Conservation (phyloP, 2,888 invertebrate species). For the Rosalia funebris region DNA sequence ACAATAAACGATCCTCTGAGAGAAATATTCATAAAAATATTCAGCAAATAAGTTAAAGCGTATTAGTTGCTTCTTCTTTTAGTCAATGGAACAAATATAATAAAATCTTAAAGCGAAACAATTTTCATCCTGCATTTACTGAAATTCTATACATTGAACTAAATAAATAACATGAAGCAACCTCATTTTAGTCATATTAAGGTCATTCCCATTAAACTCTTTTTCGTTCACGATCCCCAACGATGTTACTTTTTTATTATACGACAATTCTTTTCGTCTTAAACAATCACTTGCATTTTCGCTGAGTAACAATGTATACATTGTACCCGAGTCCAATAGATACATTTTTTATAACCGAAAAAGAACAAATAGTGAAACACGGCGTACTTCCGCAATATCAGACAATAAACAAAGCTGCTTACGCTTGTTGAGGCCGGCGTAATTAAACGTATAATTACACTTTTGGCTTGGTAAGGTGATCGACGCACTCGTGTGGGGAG, state of each 20-base stretch:
- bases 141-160: no score
- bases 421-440: conserved; percentile 17
- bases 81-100: no score
- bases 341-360: conserved; percentile 12
- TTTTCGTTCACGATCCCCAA: no score
- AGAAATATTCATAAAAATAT: no score
- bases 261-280: neutral
- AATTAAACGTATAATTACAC: conserved; percentile 39
- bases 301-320: conserved; percentile 16
- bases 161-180: no score
- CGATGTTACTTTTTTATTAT: neutral
- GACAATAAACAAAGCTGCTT: conserved; percentile 20
- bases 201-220: no score
- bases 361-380: conserved; percentile 10
- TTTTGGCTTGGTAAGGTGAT: conserved; percentile 36
- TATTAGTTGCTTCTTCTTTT: no score
- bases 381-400: conserved; percentile 11
- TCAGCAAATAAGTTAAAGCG: no score
- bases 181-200: no score
- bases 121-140: no score
- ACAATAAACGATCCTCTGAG: no score
- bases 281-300: neutral
- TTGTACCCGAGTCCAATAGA: conserved; percentile 1
- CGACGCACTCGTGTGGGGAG: conserved; percentile 29
- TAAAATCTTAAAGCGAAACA: no score